Percentiles rank a stretch among this genome's conserved stretches.
Conservation (phyloP, 2,113 vertebrate species). For the Fulmarus glacialis region DNA sequence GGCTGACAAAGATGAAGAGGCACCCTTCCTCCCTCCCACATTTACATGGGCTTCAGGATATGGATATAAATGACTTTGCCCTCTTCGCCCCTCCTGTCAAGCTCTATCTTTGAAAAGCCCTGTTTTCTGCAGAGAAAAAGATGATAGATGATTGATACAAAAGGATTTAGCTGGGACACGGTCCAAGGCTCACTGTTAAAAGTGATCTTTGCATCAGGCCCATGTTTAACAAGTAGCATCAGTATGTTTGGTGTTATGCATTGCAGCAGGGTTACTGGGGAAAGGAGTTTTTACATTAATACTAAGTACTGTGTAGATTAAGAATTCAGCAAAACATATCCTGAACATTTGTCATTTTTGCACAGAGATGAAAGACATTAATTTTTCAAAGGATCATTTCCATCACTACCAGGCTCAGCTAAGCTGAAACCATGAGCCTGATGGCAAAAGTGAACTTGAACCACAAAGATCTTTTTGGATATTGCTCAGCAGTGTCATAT, state of each 20-base stretch:
- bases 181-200: neutral
- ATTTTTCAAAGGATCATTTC: slow-evolving; percentile 26
- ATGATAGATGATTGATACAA: neutral
- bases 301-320: neutral
- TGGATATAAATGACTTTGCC: neutral
- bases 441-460: neutral
- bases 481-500: neutral
- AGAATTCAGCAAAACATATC: neutral
- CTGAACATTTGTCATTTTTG: neutral
- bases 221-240: neutral
- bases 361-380: neutral
- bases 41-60: neutral
- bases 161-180: neutral
- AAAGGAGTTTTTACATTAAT: neutral
- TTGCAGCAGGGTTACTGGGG: neutral
- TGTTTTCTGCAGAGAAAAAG: neutral
- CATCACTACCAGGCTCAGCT: neutral
- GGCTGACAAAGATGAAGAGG: neutral
- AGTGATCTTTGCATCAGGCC: neutral
- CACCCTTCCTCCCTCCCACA: neutral
- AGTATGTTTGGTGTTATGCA: neutral
- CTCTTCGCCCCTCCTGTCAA: neutral
- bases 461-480: neutral
- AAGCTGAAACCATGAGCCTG: neutral
- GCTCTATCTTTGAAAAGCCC: neutral